These are phyloP conservation scores for Meles meles DNA, from an alignment of 2,113 vertebrate genomes.

Conservation along the genomic window DNA sequence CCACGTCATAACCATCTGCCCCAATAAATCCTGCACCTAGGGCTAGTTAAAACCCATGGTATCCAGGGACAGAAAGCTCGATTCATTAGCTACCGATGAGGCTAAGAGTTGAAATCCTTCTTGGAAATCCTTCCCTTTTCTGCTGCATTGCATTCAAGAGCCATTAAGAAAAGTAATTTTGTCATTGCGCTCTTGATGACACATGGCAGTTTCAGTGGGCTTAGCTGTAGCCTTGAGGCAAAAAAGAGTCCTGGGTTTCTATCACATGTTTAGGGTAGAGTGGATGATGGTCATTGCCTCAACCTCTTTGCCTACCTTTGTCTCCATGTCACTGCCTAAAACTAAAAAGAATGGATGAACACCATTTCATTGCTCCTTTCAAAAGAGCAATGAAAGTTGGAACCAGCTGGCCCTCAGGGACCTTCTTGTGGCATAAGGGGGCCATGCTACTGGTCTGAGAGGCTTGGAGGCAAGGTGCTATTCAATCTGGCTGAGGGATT, in stretches of 20 bases:
- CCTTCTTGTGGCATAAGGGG: background rate
- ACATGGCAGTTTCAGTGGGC: background rate
- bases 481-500: background rate
- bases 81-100: background rate
- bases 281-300: background rate
- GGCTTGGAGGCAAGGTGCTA: background rate
- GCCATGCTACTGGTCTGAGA: background rate
- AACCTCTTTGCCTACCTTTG: background rate
- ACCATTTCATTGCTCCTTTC: background rate
- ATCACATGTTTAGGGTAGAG: background rate
- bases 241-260: background rate
- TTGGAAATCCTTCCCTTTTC: conserved; percentile 6
- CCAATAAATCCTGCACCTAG: background rate
- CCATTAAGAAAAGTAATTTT: background rate
- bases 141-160: conserved; percentile 13
- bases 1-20: background rate
- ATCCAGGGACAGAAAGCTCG: background rate
- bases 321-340: background rate
- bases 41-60: background rate
- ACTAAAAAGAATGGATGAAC: background rate
- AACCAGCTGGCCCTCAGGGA: background rate
- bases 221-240: background rate
- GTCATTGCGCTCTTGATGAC: background rate
- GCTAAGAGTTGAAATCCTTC: background rate
- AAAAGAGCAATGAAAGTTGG: background rate